Percentiles rank a stretch among this genome's conserved stretches.
Evolutionary conservation across 2,888 invertebrate species (phyloP).

Genomic region (Drosophila sordidapex): DNA sequence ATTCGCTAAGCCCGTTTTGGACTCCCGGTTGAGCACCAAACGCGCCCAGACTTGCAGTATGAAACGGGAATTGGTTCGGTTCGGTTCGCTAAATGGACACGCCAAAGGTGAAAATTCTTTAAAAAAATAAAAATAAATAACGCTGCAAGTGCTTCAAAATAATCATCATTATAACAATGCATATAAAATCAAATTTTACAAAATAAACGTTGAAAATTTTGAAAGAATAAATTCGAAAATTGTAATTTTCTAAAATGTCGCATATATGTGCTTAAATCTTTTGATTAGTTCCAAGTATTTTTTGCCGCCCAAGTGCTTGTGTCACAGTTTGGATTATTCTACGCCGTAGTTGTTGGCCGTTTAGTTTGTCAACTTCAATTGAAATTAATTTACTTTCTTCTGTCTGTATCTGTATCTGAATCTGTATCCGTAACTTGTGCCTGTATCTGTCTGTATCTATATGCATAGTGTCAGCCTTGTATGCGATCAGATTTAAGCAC

Average conservation of each 20-base stretch:
- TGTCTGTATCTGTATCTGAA: constrained; percentile 25
- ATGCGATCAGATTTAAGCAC: constrained; percentile 83
- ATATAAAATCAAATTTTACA: neutral
- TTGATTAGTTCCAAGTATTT: constrained; percentile 40
- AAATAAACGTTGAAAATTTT: neutral
- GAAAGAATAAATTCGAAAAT: constrained; percentile 1
- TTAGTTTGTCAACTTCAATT: constrained; percentile 80
- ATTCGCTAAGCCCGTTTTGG: constrained; percentile 61
- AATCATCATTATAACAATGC: neutral
- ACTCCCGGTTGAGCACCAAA: constrained; percentile 61
- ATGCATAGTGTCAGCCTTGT: constrained; percentile 79
- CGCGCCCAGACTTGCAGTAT: constrained; percentile 73
- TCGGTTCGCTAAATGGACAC: constrained; percentile 73
- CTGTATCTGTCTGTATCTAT: constrained; percentile 28
- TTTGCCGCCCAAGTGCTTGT: constrained; percentile 57
- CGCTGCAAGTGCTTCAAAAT: neutral
- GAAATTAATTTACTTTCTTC: constrained; percentile 82
- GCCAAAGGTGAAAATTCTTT: constrained; percentile 51
- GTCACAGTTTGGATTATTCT: constrained; percentile 67
- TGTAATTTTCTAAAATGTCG: neutral
- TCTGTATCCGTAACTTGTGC: constrained; percentile 26
- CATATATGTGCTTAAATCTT: constrained; percentile 25
- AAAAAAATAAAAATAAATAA: neutral
- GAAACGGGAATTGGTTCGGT: constrained; percentile 79
- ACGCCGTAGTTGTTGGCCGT: constrained; percentile 74